Conservation (phyloP, 2,113 vertebrate species). For the Chinchilla lanigera region DNA sequence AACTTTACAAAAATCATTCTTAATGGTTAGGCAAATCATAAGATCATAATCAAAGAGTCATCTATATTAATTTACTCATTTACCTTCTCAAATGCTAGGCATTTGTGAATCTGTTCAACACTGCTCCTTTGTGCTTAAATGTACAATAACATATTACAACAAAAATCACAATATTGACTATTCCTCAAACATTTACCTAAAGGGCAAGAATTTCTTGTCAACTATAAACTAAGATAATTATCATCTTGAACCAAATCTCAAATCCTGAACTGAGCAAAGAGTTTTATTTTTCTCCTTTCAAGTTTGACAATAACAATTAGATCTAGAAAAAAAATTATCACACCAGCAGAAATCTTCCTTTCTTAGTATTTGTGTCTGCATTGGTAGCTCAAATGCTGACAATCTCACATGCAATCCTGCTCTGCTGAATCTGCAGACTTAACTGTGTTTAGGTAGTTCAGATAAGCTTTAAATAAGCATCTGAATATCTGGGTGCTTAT, state of each 20-base stretch:
- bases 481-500: constrained; percentile 75
- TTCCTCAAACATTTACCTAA: background rate
- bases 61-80: background rate
- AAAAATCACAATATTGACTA: background rate
- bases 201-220: background rate
- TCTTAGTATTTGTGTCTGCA: constrained; percentile 49
- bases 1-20: background rate
- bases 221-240: background rate
- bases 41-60: constrained; percentile 6
- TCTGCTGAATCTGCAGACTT: constrained; percentile 58
- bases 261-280: background rate
- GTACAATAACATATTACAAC: background rate
- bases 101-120: background rate
- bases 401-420: constrained; percentile 28
- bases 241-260: background rate
- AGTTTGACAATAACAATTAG: constrained; percentile 6
- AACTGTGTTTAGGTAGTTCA: constrained; percentile 72
- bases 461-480: constrained; percentile 81
- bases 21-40: background rate
- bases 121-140: background rate
- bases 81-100: background rate
- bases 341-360: background rate
- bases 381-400: constrained; percentile 16
- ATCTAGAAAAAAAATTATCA: constrained; percentile 43
- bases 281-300: constrained; percentile 22